phyloP scores from a whole-genome alignment of 2,888 invertebrate species.

The Malthinus flaveolus region DNA sequence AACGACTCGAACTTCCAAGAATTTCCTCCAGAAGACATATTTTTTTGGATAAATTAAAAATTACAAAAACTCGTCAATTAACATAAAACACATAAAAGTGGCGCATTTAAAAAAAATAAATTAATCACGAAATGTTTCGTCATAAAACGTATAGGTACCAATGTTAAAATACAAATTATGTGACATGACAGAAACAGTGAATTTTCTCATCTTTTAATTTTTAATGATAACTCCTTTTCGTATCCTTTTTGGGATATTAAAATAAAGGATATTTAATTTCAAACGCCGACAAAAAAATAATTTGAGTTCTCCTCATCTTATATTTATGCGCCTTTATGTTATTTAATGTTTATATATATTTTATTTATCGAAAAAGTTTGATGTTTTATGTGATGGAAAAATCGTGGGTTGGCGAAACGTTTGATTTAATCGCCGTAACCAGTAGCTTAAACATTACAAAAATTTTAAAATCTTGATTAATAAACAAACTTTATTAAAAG shows the following conservation, averaged over 20 bases:
- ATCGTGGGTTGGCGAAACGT: too few relatives aligned
- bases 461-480: slow-evolving; percentile 24
- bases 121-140: slow-evolving; percentile 47
- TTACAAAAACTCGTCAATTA: slow-evolving; percentile 41
- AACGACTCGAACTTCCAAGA: slow-evolving; percentile 22
- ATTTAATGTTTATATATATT: too few relatives aligned
- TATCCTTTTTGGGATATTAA: slow-evolving; percentile 7
- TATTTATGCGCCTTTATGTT: too few relatives aligned
- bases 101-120: slow-evolving; percentile 42
- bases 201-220: slow-evolving; percentile 43
- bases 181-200: slow-evolving; percentile 32
- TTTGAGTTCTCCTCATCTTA: not conserved
- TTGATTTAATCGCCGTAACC: slow-evolving; percentile 27
- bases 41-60: slow-evolving; percentile 15
- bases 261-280: too few relatives aligned
- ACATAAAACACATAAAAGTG: slow-evolving; percentile 46
- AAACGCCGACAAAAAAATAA: too few relatives aligned
- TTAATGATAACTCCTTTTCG: slow-evolving; percentile 41
- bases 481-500: slow-evolving; percentile 8
- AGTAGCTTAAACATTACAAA: slow-evolving; percentile 27
- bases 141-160: slow-evolving; percentile 35
- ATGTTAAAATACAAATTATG: slow-evolving; percentile 32
- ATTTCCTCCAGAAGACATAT: slow-evolving; percentile 1
- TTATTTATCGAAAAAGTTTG: too few relatives aligned
- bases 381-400: not conserved